Evolutionary conservation across 2,888 invertebrate genomes (phyloP).

Genomic region (Adelognathus sp.): DNA sequence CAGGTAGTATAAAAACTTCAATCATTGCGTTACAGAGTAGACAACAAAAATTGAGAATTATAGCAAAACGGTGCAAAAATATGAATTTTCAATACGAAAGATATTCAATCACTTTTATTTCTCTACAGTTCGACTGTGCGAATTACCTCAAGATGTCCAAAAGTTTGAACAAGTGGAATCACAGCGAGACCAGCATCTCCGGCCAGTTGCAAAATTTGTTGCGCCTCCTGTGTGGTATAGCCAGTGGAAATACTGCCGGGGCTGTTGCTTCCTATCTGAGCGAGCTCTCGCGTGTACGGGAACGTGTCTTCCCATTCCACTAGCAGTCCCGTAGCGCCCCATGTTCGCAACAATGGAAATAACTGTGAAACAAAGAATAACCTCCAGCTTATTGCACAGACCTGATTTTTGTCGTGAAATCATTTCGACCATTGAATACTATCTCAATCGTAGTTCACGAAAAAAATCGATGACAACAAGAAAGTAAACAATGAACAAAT

Average conservation of each 20-base stretch:
- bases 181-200: conserved; percentile 86
- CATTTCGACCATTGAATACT: too few species aligned
- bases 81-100: too few species aligned
- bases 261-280: conserved; percentile 83
- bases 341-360: conserved; percentile 84
- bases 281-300: conserved; percentile 87
- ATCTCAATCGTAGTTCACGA: too few species aligned
- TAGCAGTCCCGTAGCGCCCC: conserved; percentile 91
- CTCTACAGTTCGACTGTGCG: too few species aligned
- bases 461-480: not conserved
- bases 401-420: too few species aligned
- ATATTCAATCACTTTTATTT: too few species aligned
- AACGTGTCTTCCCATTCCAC: conserved; percentile 96
- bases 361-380: conserved; percentile 81
- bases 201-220: conserved; percentile 86
- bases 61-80: too few species aligned
- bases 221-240: conserved; percentile 87
- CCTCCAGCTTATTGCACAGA: too few species aligned
- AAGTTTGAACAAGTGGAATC: conserved; percentile 92
- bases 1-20: too few species aligned
- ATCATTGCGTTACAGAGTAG: too few species aligned
- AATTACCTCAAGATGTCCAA: conserved; percentile 90
- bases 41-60: too few species aligned
- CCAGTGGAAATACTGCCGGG: conserved; percentile 79
- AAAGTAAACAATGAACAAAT: not conserved